Evolutionary conservation across 2,113 vertebrate genomes (phyloP).

Genomic region (Osmerus mordax): DNA sequence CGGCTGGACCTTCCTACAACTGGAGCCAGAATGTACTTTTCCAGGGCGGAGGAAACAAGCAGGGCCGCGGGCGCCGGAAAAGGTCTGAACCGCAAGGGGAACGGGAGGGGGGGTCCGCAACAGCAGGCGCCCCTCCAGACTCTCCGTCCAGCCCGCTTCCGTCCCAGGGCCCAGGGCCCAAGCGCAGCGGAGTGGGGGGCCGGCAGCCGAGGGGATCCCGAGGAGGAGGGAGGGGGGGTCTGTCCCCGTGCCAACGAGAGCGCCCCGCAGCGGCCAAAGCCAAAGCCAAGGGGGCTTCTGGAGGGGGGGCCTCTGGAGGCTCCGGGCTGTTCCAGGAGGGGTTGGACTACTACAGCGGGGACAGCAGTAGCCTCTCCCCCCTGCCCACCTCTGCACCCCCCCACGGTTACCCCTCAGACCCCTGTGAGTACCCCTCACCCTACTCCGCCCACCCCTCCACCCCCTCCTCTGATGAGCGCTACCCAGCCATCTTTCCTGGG

Average conservation of each 20-base stretch:
- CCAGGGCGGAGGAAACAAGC: conserved; percentile 87
- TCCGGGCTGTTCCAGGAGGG: conserved; percentile 90
- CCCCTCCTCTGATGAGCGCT: conserved; percentile 90
- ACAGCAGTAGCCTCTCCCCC: conserved; percentile 94
- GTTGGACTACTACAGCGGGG: conserved; percentile 95
- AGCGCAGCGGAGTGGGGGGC: conserved; percentile 82
- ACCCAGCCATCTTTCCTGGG: conserved; percentile 87
- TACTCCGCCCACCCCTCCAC: conserved; percentile 96
- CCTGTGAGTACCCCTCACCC: conserved; percentile 92
- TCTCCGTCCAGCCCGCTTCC: no score
- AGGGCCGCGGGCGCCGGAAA: conserved; percentile 90
- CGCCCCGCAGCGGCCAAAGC: conserved; percentile 78
- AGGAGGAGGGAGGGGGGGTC: conserved; percentile 73
- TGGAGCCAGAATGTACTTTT: conserved; percentile 99
- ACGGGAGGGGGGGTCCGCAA: conserved; percentile 78
- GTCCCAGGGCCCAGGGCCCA: conserved; percentile 53
- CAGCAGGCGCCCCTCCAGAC: conserved; percentile 48
- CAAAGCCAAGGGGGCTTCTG: conserved; percentile 71
- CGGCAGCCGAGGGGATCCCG: conserved; percentile 84
- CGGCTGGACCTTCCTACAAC: conserved; percentile 90
- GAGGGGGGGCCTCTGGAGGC: conserved; percentile 69
- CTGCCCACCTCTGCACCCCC: conserved; percentile 85
- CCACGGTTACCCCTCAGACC: conserved; percentile 85
- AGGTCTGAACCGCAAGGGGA: conserved; percentile 84
- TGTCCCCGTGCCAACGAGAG: conserved; percentile 88